Base-by-base conservation (phyloP, 1,140 invertebrate genomes). In the Odontomachus brunneus region DNA sequence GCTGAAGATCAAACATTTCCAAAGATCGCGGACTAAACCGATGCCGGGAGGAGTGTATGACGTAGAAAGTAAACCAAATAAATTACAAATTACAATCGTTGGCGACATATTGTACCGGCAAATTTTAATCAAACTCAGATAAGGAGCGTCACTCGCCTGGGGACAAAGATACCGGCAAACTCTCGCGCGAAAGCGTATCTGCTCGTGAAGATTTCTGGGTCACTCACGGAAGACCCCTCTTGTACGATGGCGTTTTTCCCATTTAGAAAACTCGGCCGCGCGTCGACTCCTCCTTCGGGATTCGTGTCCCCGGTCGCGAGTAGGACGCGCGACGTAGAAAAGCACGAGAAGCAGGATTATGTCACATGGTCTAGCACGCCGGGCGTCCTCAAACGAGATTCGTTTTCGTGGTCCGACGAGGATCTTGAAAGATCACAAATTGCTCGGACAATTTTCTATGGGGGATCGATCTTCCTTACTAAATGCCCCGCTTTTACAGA, bases 371-470 rank as follows among this genome's bases (percentile, higher is more conserved):
- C 90, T 90, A 87, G 91, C 90, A 92, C 89, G 88, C 71, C 78
- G 84, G 72, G 84, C 82, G 71, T 88, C 44, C 75, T 85, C 62
- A 87, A 88, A 83, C 82, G 72, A 67, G 75, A 90, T 89, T 86
- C 87, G 84, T 85, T 90, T 83, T 86, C 87, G 72, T 82, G 89
- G 87, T 84, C 78, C 85, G 87, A 82, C 84, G 75, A 85, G 85
- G 89, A 87, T 90, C 88, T 86, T 89, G 87, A 91, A 92, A 90
- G 88, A 92, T 90, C 90, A 89, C 89, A 93, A 93, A 93, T 94
- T 93, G 92, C 92, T 92, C 88, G 92, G 92, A 94, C 91, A 92
- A 93, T 92, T 91, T 92, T 91, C 87, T 88, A 91, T 90, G 82
- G 89, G 82, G 66, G 78, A 84, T 63, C 72, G 83, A 90, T 89